Percentiles rank a stretch among this genome's conserved stretches.
Conservation (phyloP, 2,797 vertebrate species). For the Sebastolobus alascanus region DNA sequence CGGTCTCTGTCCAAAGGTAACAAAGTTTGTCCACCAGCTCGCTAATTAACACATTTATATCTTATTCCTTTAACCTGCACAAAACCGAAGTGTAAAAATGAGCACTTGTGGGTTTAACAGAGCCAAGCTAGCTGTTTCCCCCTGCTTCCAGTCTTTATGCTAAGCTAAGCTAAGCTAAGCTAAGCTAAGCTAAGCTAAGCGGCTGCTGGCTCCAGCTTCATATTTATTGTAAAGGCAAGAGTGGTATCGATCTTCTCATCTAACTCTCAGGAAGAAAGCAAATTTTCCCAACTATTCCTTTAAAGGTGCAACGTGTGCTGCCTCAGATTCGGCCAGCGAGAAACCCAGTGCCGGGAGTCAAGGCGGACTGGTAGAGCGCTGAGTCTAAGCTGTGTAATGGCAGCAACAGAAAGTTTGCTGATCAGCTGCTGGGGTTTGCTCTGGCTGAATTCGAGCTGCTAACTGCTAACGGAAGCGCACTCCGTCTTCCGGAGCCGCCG, state of each 20-base stretch:
- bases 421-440: background rate
- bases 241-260: background rate
- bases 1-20: background rate
- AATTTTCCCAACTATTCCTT: background rate
- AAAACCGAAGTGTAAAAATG: background rate
- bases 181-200: slow-evolving; percentile 3
- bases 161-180: slow-evolving; percentile 7
- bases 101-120: background rate
- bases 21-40: background rate
- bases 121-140: background rate
- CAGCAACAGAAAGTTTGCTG: background rate
- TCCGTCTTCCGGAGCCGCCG: background rate
- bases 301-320: background rate
- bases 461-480: background rate
- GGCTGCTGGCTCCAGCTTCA: background rate
- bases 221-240: background rate
- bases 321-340: too few relatives aligned
- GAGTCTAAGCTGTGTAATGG: background rate
- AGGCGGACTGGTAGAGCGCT: too few relatives aligned
- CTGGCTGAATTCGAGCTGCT: background rate
- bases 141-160: background rate
- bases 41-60: background rate
- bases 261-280: background rate
- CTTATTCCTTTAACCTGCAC: background rate
- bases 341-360: too few relatives aligned